Base-by-base conservation (phyloP, 2,113 vertebrate genomes). In the Cygnus atratus region DNA sequence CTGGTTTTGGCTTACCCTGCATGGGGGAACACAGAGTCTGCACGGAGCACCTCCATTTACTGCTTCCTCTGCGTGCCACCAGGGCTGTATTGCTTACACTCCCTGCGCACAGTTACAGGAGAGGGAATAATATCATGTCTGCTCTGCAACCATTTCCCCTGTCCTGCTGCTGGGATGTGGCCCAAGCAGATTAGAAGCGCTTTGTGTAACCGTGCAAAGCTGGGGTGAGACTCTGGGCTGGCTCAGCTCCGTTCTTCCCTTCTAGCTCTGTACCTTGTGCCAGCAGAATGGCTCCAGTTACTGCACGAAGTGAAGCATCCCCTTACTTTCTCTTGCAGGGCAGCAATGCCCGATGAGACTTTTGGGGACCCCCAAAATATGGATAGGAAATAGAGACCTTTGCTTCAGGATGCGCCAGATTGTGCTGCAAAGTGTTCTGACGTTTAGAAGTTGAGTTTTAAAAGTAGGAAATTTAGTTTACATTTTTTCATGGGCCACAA, bases 1-100 rank as follows among this genome's bases (percentile, higher is more conserved):
- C 95, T 95, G 94, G 95, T 96, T 97, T 96, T 96, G 92, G 93
- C 90, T 96, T 94, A 81, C 57, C 71, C 93, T 87, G 1, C 92
- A 57, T 4, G 55, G 77, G 86, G 86, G 89, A 93, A 66, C 1
- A 7, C 62, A 41, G 29, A 80, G 77, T 78, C 88, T 94, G 86
- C 62, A 57, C 73, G 77, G 86, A 92, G 76, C 76, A 96, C 93
- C 93, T 95, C 90, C 83, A 61, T 74, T 92, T 94, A 90, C 92
- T 94, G 90, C 76, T 95, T 90, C 82, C 85, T 84, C 93, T 63
- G 72, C 0, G 0, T 59, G 58, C 90, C 68, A 92, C 90, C 92
- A 78, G 75, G 77, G 73, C 90, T 71, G 82, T n/a, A 75, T 81
- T 80, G 83, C 92, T 96, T 74, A 62, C 55, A 20, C n/a, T 80